These are phyloP conservation scores for Cremastobaeus sp. DNA, from an alignment of 2,888 invertebrate genomes.

Conservation along the genomic window DNA sequence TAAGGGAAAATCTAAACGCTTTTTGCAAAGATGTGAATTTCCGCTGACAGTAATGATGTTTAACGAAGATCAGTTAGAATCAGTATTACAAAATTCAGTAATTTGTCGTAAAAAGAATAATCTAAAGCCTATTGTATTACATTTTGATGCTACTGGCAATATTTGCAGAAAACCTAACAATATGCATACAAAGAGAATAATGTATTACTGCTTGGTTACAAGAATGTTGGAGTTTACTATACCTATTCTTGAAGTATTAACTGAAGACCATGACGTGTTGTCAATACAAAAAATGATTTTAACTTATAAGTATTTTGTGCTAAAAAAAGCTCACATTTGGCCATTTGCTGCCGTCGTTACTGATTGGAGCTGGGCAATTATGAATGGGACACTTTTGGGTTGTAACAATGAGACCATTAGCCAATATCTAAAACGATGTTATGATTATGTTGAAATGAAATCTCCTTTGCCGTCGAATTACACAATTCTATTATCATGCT, in stretches of 20 bases:
- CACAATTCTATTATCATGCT: slow-evolving; percentile 47
- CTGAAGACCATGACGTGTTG: slow-evolving; percentile 36
- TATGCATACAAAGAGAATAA: slow-evolving; percentile 36
- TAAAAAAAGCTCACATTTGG: slow-evolving; percentile 19
- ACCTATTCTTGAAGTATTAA: slow-evolving; percentile 36
- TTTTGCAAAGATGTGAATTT: not conserved
- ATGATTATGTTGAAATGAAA: slow-evolving; percentile 16
- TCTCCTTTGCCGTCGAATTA: slow-evolving; percentile 2
- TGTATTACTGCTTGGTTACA: slow-evolving; percentile 25
- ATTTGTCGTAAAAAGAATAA: not conserved
- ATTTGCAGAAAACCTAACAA: slow-evolving; percentile 40
- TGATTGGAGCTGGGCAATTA: slow-evolving; percentile 52
- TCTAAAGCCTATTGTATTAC: slow-evolving; percentile 23
- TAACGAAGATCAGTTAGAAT: slow-evolving; percentile 15
- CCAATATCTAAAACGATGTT: slow-evolving; percentile 42
- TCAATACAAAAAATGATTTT: slow-evolving; percentile 41
- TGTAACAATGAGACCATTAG: slow-evolving; percentile 40
- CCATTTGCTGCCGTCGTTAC: slow-evolving; percentile 36
- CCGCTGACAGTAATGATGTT: slow-evolving; percentile 28
- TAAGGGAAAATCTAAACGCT: slow-evolving; percentile 19
- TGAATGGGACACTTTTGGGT: slow-evolving; percentile 27
- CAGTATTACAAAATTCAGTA: slow-evolving; percentile 13
- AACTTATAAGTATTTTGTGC: slow-evolving; percentile 35
- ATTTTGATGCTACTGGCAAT: slow-evolving; percentile 54
- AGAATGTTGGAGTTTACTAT: slow-evolving; percentile 9